Conservation (phyloP, 1,140 invertebrate species). For the Chionoecetes opilio region DNA sequence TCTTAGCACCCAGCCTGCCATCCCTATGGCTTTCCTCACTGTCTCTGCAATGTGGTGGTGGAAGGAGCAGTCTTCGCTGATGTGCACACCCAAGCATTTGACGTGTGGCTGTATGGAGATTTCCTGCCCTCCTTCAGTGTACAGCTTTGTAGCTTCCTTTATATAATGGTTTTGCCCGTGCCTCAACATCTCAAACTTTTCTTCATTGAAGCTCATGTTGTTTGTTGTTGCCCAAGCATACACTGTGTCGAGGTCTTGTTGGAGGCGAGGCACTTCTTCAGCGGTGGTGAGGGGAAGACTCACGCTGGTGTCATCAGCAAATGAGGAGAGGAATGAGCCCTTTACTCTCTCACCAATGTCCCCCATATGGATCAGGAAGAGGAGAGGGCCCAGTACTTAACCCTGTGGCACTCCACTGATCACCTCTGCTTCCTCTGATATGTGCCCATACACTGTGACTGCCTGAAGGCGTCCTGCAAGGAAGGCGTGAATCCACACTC, state of each 20-base stretch:
- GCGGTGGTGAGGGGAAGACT: too few species aligned
- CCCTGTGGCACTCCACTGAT: background rate
- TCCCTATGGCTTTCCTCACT: background rate
- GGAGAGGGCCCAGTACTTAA: constrained; percentile 16
- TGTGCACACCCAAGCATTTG: constrained; percentile 48
- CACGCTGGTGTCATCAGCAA: too few species aligned
- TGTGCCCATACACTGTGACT: background rate
- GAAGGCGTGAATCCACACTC: constrained; percentile 45
- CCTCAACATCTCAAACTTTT: constrained; percentile 23
- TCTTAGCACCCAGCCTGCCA: too few species aligned
- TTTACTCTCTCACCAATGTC: constrained; percentile 5
- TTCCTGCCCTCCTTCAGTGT: too few species aligned
- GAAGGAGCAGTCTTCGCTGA: constrained; percentile 50
- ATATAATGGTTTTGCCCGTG: background rate
- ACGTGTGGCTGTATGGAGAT: background rate
- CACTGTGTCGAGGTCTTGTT: too few species aligned
- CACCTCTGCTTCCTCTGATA: constrained; percentile 15
- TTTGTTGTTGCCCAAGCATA: too few species aligned
- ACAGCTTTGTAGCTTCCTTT: too few species aligned
- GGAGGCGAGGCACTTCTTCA: too few species aligned
- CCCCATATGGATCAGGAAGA: constrained; percentile 11
- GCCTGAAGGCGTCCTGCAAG: constrained; percentile 42
- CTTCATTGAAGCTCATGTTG: background rate
- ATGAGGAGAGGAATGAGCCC: too few species aligned
- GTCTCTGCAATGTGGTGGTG: constrained; percentile 35